phyloP scores from a whole-genome alignment of 2,888 invertebrate species.

The Parelbella ahira region DNA sequence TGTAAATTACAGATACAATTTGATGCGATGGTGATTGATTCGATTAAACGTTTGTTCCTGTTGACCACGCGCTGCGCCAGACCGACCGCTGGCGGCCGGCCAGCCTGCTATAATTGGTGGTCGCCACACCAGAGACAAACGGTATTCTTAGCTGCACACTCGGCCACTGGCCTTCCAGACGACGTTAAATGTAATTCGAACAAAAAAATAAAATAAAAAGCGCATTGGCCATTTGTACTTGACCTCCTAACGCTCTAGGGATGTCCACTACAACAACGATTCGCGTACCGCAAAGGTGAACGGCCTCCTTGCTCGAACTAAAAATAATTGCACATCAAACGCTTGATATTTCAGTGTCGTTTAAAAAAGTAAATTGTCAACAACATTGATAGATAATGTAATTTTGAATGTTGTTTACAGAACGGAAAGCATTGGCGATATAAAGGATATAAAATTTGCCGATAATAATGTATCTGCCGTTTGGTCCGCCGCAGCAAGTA shows the following conservation, averaged over 20 bases:
- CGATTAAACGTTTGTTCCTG: constrained; percentile 62
- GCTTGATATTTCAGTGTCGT: constrained; percentile 24
- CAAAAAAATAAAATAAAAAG: constrained; percentile 49
- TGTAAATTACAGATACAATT: constrained; percentile 16
- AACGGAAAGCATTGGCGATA: constrained; percentile 11
- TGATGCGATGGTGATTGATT: constrained; percentile 55
- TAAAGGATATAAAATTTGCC: constrained; percentile 12
- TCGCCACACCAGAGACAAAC: constrained; percentile 81
- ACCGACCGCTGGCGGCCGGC: constrained; percentile 84
- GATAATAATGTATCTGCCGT: constrained; percentile 47
- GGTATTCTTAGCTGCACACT: constrained; percentile 84
- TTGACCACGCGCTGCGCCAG: constrained; percentile 54
- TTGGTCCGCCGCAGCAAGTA: constrained; percentile 57
- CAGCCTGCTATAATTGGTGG: constrained; percentile 95
- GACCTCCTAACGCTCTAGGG: constrained; percentile 70
- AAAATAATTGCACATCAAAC: constrained; percentile 25
- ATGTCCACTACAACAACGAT: constrained; percentile 37
- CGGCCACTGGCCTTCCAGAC: constrained; percentile 73
- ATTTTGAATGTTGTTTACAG: constrained; percentile 15
- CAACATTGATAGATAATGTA: constrained; percentile 20
- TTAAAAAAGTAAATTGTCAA: constrained; percentile 22
- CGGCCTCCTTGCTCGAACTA: constrained; percentile 40
- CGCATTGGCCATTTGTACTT: constrained; percentile 60
- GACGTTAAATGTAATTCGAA: constrained; percentile 47
- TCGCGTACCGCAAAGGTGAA: constrained; percentile 37